phyloP scores from a whole-genome alignment of 2,113 vertebrate genomes.

The Scopus umbretta region DNA sequence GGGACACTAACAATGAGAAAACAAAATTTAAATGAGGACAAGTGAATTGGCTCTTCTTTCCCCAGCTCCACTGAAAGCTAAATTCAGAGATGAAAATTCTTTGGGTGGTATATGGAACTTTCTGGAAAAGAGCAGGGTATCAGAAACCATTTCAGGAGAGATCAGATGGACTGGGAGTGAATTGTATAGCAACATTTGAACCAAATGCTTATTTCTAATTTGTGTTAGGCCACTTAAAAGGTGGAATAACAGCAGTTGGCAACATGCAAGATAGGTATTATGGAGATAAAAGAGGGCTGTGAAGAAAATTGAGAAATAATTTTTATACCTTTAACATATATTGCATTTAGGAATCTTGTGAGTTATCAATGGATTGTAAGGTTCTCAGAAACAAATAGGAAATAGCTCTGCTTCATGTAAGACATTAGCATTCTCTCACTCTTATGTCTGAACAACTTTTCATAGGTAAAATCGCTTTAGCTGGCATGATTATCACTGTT shows the following conservation, averaged over 20 bases:
- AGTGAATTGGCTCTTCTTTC: not conserved
- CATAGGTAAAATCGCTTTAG: conserved; percentile 41
- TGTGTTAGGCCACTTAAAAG: not conserved
- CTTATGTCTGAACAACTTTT: conserved; percentile 42
- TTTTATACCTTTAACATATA: conserved; percentile 7
- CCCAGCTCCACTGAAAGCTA: not conserved
- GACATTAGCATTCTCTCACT: conserved; percentile 21
- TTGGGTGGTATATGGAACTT: not conserved
- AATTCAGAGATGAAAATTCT: not conserved
- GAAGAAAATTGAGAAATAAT: not conserved
- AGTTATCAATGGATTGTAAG: conserved; percentile 3
- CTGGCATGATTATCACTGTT: conserved; percentile 37
- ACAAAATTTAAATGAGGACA: not conserved
- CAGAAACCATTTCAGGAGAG: not conserved
- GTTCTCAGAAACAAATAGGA: conserved; percentile 8
- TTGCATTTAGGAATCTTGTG: not conserved
- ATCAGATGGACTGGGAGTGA: not conserved
- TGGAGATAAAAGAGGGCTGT: not conserved
- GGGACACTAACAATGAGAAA: not conserved
- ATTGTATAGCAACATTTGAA: not conserved
- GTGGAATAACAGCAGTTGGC: not conserved
- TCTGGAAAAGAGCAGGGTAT: not conserved
- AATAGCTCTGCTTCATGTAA: not conserved
- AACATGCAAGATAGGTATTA: not conserved
- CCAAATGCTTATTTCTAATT: not conserved